These are phyloP conservation scores for Cyanistes caeruleus DNA, from an alignment of 2,113 vertebrate genomes.

Conservation along the genomic window DNA sequence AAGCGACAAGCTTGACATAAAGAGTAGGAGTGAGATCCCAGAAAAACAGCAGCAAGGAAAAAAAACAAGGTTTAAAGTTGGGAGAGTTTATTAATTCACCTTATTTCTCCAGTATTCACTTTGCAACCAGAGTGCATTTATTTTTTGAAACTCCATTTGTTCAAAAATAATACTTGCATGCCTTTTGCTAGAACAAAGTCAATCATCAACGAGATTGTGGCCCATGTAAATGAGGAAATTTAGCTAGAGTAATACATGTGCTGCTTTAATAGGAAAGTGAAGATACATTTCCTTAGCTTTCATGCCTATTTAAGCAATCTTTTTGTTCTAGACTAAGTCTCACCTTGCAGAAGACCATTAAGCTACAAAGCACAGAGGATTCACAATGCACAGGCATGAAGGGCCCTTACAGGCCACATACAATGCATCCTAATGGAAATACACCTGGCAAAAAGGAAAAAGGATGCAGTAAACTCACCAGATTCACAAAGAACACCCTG, in stretches of 20 bases:
- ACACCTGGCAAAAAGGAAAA: neutral
- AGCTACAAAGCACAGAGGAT: neutral
- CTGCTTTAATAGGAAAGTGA: neutral
- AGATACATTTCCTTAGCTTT: neutral
- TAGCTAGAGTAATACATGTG: neutral
- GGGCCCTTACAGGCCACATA: neutral
- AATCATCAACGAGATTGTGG: neutral
- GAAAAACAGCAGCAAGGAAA: neutral
- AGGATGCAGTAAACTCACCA: neutral
- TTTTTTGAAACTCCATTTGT: neutral
- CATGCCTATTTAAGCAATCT: neutral
- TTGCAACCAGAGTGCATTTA: neutral
- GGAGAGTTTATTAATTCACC: neutral
- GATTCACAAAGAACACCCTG: neutral
- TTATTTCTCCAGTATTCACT: neutral
- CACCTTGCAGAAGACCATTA: neutral
- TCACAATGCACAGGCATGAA: neutral
- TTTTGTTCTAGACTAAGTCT: neutral
- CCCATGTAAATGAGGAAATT: neutral
- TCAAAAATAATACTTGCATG: neutral
- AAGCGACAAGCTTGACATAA: neutral
- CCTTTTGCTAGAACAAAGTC: neutral
- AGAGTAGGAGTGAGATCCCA: neutral
- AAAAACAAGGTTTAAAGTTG: neutral
- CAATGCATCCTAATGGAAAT: neutral